These are phyloP conservation scores for Habroteleia sp. DNA, from an alignment of 2,888 invertebrate species.

Conservation along the genomic window DNA sequence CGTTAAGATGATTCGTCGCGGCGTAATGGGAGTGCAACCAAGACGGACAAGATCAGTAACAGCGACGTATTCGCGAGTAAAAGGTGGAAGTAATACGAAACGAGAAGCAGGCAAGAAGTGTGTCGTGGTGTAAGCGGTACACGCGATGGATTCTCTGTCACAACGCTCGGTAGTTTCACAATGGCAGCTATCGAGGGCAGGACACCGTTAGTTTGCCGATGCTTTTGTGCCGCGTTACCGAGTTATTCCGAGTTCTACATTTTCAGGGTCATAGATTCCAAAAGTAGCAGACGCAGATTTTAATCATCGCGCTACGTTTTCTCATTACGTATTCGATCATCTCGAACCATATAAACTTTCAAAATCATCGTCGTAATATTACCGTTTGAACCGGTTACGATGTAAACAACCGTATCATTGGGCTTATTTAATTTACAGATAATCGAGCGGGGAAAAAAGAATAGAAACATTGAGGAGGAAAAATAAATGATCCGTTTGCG, in stretches of 20 bases:
- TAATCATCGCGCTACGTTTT: slow-evolving; percentile 46
- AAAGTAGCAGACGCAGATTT: slow-evolving; percentile 63
- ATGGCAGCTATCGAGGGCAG: slow-evolving; percentile 78
- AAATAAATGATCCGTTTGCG: too few relatives aligned
- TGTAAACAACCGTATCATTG: slow-evolving; percentile 42
- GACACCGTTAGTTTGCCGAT: slow-evolving; percentile 77
- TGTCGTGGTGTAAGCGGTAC: slow-evolving; percentile 76
- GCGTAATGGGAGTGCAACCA: slow-evolving; percentile 41
- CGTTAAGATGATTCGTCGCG: slow-evolving; percentile 41
- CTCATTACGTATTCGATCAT: slow-evolving; percentile 59
- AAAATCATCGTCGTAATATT: slow-evolving; percentile 34
- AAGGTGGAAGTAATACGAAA: slow-evolving; percentile 69
- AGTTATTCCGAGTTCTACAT: slow-evolving; percentile 66
- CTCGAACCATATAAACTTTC: slow-evolving; percentile 45
- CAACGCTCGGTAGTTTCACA: slow-evolving; percentile 78
- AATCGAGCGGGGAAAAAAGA: not conserved
- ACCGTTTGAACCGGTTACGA: slow-evolving; percentile 28
- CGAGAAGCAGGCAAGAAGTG: slow-evolving; percentile 70
- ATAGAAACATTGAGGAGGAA: too few relatives aligned
- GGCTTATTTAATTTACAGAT: slow-evolving; percentile 21
- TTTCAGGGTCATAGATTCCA: slow-evolving; percentile 65
- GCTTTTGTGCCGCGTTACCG: slow-evolving; percentile 75
- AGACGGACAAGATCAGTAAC: slow-evolving; percentile 38
- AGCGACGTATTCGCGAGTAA: slow-evolving; percentile 54
- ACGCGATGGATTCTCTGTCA: slow-evolving; percentile 77